Base-by-base conservation (phyloP, 1,140 invertebrate species). In the Mylabris phalerata region DNA sequence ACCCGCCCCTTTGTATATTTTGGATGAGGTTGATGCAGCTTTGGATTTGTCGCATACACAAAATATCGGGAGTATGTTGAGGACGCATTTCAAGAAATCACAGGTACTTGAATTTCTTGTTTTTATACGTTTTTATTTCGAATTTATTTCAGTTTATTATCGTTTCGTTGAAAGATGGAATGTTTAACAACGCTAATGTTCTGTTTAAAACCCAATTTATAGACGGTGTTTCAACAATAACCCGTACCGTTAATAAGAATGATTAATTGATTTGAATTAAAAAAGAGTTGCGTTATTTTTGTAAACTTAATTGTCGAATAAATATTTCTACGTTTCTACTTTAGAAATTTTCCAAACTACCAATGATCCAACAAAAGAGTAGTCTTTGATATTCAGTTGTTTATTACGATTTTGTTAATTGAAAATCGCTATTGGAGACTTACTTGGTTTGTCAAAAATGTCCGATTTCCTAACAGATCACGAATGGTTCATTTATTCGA, bases 101-200 rank as follows among this genome's bases (percentile, higher is more conserved):
- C 94, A 93, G 82, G 90, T 92, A 74, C 65, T 45, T 50, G 10
- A 13, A 32, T 10, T 48, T 0, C 26, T 27, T 27, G 7, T 32
- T 56, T 46, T 60, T 9, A 43, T 59, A 27, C 9, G 24, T 50
- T 57, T 46, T 51, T 41, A 48, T 19, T 43, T 38, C 44, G 19
- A 9, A 9, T 48, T 46, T 24, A 41, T 79, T 85, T 46, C 82
- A 99, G 86, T 99, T 99, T 75, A 93, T 99, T 65, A 88, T 99
- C 57, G 98, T 99, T 0, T 99, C 97, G 0, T 80, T 99, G 9
- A 99, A 99, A 75, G 95, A 99, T 77, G 97, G 97, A 26, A 98
- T 99, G 92, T 99, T 98, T 75, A 96, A 93, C 73, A 98, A 99
- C 78, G 97, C 98, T 0, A 99, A 99, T 78, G 95, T 99, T 26